A percentile compares a stretch with the other conserved stretches of the same genome.
These are phyloP conservation scores for Triplophysa siluroides DNA, from an alignment of 2,113 vertebrate genomes.

Conservation along the genomic window DNA sequence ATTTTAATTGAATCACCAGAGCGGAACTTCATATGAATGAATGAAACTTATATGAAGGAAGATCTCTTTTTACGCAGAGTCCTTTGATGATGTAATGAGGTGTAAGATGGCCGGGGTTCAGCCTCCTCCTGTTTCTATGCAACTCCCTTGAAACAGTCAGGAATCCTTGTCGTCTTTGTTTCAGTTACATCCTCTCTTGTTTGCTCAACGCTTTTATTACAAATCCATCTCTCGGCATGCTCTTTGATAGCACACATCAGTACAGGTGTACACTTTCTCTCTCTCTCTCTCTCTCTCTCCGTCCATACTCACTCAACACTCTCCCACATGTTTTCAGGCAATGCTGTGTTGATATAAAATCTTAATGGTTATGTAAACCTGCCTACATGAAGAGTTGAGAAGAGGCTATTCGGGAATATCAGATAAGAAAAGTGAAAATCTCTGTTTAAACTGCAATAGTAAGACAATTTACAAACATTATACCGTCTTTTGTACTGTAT, in stretches of 20 bases:
- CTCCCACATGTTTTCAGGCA: slow-evolving; percentile 51
- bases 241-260: slow-evolving; percentile 16
- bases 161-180: slow-evolving; percentile 3
- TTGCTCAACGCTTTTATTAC: slow-evolving; percentile 6
- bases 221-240: slow-evolving; percentile 21
- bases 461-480: too few species aligned
- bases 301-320: slow-evolving; percentile 23
- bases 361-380: slow-evolving; percentile 70
- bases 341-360: slow-evolving; percentile 43
- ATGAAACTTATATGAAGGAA: slow-evolving; percentile 9
- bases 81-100: slow-evolving; percentile 40
- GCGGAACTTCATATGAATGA: slow-evolving; percentile 18
- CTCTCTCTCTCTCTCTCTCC: slow-evolving; percentile 15
- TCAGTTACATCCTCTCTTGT: slow-evolving; percentile 5
- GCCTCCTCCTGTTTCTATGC: slow-evolving; percentile 25
- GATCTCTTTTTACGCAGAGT: neutral
- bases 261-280: neutral
- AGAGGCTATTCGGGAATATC: slow-evolving; percentile 43
- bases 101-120: slow-evolving; percentile 32
- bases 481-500: too few species aligned
- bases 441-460: neutral
- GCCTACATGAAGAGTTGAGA: slow-evolving; percentile 62
- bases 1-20: slow-evolving; percentile 2
- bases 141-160: slow-evolving; percentile 4
- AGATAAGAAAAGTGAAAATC: slow-evolving; percentile 52